Evolutionary conservation across 1,140 invertebrate species (phyloP).

Genomic region (Lanistes nyassanus): DNA sequence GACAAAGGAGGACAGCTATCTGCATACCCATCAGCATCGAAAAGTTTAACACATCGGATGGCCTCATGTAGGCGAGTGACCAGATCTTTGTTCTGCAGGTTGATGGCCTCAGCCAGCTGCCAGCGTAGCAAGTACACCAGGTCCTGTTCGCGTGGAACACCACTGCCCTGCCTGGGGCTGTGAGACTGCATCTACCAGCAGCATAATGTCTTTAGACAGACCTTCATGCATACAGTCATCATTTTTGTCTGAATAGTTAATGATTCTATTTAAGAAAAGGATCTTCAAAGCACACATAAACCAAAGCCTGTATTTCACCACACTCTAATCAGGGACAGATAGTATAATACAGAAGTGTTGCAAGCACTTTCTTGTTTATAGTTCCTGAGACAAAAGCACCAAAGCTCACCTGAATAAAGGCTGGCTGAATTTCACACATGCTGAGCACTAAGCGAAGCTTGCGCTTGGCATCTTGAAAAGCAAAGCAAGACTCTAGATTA

Average conservation of each 20-base stretch:
- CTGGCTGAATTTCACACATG: constrained; percentile 70
- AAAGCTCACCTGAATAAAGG: constrained; percentile 31
- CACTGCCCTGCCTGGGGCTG: constrained; percentile 40
- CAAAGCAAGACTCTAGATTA: constrained; percentile 73
- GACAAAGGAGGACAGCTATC: too few relatives aligned
- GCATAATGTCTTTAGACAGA: neutral
- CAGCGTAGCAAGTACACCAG: constrained; percentile 79
- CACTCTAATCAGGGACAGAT: too few relatives aligned
- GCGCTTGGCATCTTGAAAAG: constrained; percentile 89
- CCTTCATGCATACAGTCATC: too few relatives aligned
- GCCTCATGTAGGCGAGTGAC: constrained; percentile 91
- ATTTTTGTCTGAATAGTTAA: neutral
- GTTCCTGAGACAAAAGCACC: too few relatives aligned
- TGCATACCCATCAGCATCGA: constrained; percentile 77
- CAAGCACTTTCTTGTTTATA: too few relatives aligned
- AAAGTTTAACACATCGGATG: constrained; percentile 80
- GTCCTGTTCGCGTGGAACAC: constrained; percentile 71
- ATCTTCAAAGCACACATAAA: too few relatives aligned
- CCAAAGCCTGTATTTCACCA: too few relatives aligned
- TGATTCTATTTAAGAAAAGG: too few relatives aligned
- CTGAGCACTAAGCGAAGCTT: constrained; percentile 92
- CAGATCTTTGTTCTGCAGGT: constrained; percentile 81
- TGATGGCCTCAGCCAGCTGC: constrained; percentile 88
- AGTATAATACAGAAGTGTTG: too few relatives aligned
- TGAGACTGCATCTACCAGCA: constrained; percentile 28